Percentiles rank a stretch among this genome's conserved stretches.
Conservation (phyloP, 2,888 invertebrate species). For the Latrodectus elegans region DNA sequence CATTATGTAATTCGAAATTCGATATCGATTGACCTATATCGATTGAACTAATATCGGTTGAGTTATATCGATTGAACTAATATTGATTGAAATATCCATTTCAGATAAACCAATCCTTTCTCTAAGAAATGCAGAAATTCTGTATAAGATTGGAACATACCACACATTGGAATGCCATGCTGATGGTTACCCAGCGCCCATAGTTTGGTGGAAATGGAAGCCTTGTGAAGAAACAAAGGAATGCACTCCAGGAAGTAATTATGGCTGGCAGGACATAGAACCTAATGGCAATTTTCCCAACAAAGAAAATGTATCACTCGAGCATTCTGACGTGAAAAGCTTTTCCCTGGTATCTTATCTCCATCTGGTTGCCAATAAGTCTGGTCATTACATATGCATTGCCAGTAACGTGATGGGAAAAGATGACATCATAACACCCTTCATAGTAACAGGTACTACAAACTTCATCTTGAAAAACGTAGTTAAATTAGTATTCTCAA, state of each 20-base stretch:
- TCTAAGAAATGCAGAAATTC: constrained; percentile 7
- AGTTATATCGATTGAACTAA: too few species aligned
- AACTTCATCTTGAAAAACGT: constrained; percentile 18
- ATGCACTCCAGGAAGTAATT: constrained; percentile 9
- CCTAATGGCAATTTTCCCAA: constrained; percentile 22
- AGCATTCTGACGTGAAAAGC: constrained; percentile 14
- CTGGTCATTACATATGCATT: constrained; percentile 74
- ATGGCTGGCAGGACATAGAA: constrained; percentile 57
- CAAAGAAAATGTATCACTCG: constrained; percentile 44
- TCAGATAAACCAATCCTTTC: constrained; percentile 45
- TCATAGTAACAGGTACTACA: constrained; percentile 75
- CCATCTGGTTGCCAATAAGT: constrained; percentile 70
- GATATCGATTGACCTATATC: too few species aligned
- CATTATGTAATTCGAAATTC: too few species aligned
- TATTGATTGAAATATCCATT: not conserved
- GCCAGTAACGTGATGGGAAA: constrained; percentile 75
- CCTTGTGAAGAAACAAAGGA: constrained; percentile 67
- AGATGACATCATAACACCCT: constrained; percentile 71
- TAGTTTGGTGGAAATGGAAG: constrained; percentile 77
- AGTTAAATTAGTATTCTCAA: not conserved
- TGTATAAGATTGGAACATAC: constrained; percentile 18
- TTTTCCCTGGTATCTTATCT: constrained; percentile 63
- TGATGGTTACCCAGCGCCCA: constrained; percentile 79
- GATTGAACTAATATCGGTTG: too few species aligned
- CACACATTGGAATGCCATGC: constrained; percentile 78